Conservation (phyloP, 2,888 invertebrate genomes). For the Himalopsyche tibetana region DNA sequence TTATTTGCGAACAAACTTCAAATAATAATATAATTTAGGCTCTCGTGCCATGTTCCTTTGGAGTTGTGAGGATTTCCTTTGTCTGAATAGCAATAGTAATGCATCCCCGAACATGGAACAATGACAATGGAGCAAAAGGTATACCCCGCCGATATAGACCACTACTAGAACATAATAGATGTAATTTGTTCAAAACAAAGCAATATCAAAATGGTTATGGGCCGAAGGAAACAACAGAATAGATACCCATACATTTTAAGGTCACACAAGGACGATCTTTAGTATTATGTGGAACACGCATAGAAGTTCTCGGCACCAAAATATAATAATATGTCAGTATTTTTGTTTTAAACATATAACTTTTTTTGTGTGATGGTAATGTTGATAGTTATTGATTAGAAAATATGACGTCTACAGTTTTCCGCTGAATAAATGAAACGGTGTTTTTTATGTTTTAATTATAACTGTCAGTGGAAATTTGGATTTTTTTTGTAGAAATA, state of each 20-base stretch:
- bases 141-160: conserved; percentile 12
- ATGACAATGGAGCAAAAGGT: background rate
- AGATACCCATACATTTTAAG: background rate
- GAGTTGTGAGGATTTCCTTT: conserved; percentile 13
- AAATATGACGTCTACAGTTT: too few species aligned
- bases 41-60: conserved; percentile 6
- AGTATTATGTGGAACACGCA: background rate
- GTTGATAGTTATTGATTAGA: too few species aligned
- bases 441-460: too few species aligned
- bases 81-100: conserved; percentile 10
- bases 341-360: too few species aligned
- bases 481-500: too few species aligned
- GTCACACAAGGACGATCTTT: background rate
- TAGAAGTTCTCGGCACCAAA: too few species aligned
- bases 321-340: too few species aligned
- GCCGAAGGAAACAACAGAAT: background rate
- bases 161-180: conserved; percentile 5
- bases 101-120: conserved; percentile 24
- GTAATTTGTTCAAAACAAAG: conserved; percentile 26
- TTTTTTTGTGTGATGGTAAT: too few species aligned
- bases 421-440: too few species aligned
- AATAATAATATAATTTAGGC: conserved; percentile 3
- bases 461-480: too few species aligned
- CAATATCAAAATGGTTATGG: conserved; percentile 24
- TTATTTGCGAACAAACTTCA: background rate